phyloP scores from a whole-genome alignment of 2,888 invertebrate species.

The Troides aeacus region DNA sequence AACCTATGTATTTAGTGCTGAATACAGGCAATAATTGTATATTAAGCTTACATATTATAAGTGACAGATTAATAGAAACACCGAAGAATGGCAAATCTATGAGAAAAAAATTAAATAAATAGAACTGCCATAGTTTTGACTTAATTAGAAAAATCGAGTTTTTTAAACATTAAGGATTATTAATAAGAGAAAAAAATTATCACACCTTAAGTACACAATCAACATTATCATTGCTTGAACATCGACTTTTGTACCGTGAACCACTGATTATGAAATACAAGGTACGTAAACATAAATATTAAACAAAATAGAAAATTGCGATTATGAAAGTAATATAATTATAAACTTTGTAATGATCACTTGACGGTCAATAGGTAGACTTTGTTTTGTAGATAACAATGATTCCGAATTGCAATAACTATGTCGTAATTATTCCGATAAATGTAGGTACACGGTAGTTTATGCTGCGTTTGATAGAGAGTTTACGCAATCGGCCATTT shows the following conservation, averaged over 20 bases:
- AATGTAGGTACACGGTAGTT: neutral
- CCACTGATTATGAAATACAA: neutral
- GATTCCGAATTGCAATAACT: slow-evolving; percentile 25
- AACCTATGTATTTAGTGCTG: no score
- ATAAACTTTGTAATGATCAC: neutral
- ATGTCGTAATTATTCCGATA: slow-evolving; percentile 22
- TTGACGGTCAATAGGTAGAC: slow-evolving; percentile 16
- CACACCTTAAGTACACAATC: no score
- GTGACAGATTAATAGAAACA: no score
- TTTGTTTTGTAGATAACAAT: slow-evolving; percentile 26
- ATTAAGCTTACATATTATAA: no score
- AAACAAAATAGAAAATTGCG: neutral
- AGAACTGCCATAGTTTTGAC: no score
- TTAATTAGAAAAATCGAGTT: neutral
- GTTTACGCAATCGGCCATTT: slow-evolving; percentile 7
- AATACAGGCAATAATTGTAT: no score
- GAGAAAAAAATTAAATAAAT: neutral
- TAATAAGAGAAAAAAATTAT: no score
- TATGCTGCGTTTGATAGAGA: slow-evolving; percentile 8
- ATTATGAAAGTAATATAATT: neutral
- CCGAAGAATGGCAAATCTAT: no score
- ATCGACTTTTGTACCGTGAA: neutral
- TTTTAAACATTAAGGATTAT: no score
- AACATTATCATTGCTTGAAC: neutral
- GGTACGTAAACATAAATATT: neutral